Percentiles rank a stretch among this genome's conserved stretches.
Conservation (phyloP, 2,113 vertebrate species). For the Colossoma macropomum region DNA sequence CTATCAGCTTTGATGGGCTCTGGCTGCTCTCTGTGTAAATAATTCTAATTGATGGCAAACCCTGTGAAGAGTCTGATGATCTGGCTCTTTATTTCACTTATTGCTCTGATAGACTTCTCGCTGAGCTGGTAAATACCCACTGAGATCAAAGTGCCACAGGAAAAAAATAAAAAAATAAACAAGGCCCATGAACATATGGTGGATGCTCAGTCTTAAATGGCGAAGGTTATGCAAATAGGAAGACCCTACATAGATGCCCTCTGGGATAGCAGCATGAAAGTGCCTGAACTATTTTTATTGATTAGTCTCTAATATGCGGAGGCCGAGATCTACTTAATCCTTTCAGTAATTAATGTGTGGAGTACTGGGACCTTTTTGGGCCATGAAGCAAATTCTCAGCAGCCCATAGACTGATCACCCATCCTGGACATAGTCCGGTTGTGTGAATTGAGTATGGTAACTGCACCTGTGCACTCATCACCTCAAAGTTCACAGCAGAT, state of each 20-base stretch:
- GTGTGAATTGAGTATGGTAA: background rate
- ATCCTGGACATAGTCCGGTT: background rate
- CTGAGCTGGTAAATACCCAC: constrained; percentile 53
- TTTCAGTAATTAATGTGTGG: constrained; percentile 7
- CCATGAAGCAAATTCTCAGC: background rate
- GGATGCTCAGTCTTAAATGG: constrained; percentile 33
- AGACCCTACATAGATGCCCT: constrained; percentile 3
- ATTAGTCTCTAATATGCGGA: background rate
- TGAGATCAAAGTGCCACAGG: constrained; percentile 47
- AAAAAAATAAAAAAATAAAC: background rate
- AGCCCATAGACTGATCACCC: background rate
- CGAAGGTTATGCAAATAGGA: constrained; percentile 11
- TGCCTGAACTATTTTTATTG: constrained; percentile 23
- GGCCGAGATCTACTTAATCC: constrained; percentile 6
- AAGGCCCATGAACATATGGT: constrained; percentile 30
- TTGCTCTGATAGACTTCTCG: constrained; percentile 59
- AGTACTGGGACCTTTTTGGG: background rate
- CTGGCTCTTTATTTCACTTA: constrained; percentile 59
- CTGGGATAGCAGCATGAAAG: background rate
- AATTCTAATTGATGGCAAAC: constrained; percentile 65
- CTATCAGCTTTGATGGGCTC: constrained; percentile 34
- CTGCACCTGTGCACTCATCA: background rate
- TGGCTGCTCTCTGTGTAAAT: constrained; percentile 46
- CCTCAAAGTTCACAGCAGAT: background rate
- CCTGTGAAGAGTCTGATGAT: constrained; percentile 69